Conservation (phyloP, 2,113 vertebrate species). For the Eidolon helvum region DNA sequence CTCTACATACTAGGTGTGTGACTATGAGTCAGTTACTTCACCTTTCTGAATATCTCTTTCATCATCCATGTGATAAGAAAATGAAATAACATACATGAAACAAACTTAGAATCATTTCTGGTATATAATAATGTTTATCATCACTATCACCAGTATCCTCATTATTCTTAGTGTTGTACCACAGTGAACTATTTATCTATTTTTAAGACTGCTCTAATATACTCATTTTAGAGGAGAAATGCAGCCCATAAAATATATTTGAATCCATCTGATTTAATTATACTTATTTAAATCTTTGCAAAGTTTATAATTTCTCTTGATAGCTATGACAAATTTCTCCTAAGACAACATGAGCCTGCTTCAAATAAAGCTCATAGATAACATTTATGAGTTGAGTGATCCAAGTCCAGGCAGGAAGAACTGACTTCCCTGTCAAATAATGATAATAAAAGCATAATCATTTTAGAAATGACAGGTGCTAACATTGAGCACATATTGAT, state of each 20-base stretch:
- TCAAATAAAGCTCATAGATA: background rate
- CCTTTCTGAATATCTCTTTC: background rate
- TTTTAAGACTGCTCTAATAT: background rate
- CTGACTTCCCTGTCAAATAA: background rate
- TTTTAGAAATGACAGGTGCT: background rate
- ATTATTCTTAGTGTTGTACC: background rate
- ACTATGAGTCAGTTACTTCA: background rate
- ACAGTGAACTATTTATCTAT: background rate
- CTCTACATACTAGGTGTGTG: background rate
- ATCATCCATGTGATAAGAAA: background rate
- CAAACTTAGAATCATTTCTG: background rate
- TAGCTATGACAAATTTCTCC: background rate
- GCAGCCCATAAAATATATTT: background rate
- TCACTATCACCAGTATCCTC: background rate
- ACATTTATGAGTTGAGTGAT: background rate
- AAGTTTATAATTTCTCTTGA: background rate
- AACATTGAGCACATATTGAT: background rate
- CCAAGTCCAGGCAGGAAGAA: background rate
- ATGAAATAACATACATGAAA: background rate
- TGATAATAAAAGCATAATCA: background rate
- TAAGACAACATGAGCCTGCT: background rate
- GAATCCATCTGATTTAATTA: background rate
- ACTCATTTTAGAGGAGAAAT: background rate
- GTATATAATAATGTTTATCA: background rate
- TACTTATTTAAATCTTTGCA: background rate